Base-by-base conservation (phyloP, 2,888 invertebrate species). In the Exephanes ischioxanthus region DNA sequence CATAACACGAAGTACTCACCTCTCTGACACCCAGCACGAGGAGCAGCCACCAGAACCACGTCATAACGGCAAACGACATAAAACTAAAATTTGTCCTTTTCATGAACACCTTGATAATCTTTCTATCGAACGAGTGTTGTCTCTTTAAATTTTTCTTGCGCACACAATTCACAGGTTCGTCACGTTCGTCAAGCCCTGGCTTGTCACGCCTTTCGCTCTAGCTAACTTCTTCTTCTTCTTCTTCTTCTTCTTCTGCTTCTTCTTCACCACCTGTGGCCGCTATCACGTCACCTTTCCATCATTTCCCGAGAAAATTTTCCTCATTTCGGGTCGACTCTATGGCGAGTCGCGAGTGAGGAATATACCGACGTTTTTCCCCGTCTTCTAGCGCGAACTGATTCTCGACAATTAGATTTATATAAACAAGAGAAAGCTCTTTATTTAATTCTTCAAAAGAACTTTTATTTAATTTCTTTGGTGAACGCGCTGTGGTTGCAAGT, bases 201-300 rank as follows among this genome's bases (percentile, higher is more conserved):
- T 68, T 41, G 53, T 76, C 72, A 45, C 70, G 55, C 48, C 61
- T 26, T 72, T 48, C 33, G 63, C 73, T 37, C 9, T 51, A 33
- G 37, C 30, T 45, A 14, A 45, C 45, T 30, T 61, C 45, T 80
- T 79, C n/a, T 48, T n/a, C 14, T 72, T 53, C 45, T 30, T 61
- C 45, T 80, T 79, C n/a, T 48, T n/a, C 14, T 72, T 53, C 76
- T 80, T 80, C 63, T 51, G 83, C 66, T 30, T 61, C 45, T 77
- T 71, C 5, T 33, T 30, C 7, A 67, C 63, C 80, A 85, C 76
- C 72, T 51, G 83, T 66, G 63, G 77, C 72, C 48, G 66, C 71
- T 67, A 82, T 88, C 87, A 88, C 87, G 88, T 88, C 85, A 88
- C 88, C 73, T 87, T 88, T 73, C 83, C 86, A 85, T 87, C 84